Base-by-base conservation (phyloP, 2,888 invertebrate genomes). In the Lordiphosa andalusiaca region DNA sequence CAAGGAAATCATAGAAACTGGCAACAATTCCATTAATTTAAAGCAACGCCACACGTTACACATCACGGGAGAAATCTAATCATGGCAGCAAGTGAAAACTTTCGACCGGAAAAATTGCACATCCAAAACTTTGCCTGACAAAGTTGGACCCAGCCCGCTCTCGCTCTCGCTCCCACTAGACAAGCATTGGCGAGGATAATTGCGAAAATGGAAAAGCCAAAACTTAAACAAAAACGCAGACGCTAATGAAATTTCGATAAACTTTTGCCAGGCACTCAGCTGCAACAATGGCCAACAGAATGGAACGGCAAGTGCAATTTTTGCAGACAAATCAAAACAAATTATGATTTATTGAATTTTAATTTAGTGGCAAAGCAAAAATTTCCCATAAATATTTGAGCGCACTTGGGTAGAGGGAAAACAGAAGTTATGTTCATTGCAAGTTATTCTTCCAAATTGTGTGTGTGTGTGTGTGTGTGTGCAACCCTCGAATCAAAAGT, bases 281-380 rank as follows among this genome's bases (percentile, higher is more conserved):
- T 50, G 50, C 50, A 63, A 55, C 63, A 63, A 62, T 62, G 63
- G 47, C 33, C 13, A 16, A n/a, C 33, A 33, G 13, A n/a, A 25
- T 9, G 36, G 19, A 38, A 55, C 35, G 61, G 48, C 58, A 56
- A 68, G 58, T 73, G 61, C 53, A 63, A 41, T 68, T 61, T 61
- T 6, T 58, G 46, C 71, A 68, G 49, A 65, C 71, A 44, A 53
- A 53, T 60, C 63, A 67, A 68, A 74, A 69, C 72, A 86, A 85
- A 86, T 84, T 69, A 86, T 86, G 86, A 86, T 86, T 86, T 86
- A 86, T 86, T 85, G 84, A 75, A 69, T 84, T 86, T 86, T 86
- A 85, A 86, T 86, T 86, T 86, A 84, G 67, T 76, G 69, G 67
- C 53, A 42, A 68, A 68, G 68, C 39, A 54, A 57, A 52, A 70